These are phyloP conservation scores for Ctenodactylus gundi DNA, from an alignment of 2,113 vertebrate species.

Conservation along the genomic window DNA sequence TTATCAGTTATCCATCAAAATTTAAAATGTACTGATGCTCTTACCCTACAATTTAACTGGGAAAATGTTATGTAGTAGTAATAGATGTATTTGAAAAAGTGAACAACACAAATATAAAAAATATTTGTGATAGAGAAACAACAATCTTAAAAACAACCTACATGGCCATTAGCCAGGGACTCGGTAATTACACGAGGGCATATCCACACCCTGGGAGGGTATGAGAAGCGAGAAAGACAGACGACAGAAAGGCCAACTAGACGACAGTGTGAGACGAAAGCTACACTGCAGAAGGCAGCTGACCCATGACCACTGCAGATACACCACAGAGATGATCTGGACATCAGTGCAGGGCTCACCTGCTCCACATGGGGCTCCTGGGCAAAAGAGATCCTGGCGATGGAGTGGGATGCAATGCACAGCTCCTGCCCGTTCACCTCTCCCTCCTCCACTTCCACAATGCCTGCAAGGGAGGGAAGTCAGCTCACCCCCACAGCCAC, in stretches of 20 bases:
- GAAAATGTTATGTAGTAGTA: background rate
- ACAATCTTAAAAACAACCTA: no score
- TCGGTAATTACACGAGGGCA: fast-evolving
- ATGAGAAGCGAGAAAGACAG: fast-evolving
- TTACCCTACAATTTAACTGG: background rate
- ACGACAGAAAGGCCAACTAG: fast-evolving
- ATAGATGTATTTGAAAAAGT: background rate
- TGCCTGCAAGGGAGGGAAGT: slow-evolving; percentile 82
- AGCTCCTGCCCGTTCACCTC: slow-evolving; percentile 91
- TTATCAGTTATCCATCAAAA: no score
- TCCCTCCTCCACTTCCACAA: slow-evolving; percentile 97
- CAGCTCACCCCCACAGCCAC: background rate
- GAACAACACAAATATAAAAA: background rate
- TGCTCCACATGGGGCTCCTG: slow-evolving; percentile 93
- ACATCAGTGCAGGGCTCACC: slow-evolving; percentile 84
- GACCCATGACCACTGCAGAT: background rate
- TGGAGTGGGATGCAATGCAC: slow-evolving; percentile 88
- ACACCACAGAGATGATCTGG: background rate
- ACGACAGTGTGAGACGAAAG: no score
- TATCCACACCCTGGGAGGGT: fast-evolving
- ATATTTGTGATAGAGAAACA: no score
- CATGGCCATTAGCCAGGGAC: background rate
- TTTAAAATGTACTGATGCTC: background rate
- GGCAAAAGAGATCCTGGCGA: slow-evolving; percentile 94
- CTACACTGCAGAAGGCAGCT: fast-evolving